Conservation (phyloP, 2,113 vertebrate species). For the Ailurus styani region DNA sequence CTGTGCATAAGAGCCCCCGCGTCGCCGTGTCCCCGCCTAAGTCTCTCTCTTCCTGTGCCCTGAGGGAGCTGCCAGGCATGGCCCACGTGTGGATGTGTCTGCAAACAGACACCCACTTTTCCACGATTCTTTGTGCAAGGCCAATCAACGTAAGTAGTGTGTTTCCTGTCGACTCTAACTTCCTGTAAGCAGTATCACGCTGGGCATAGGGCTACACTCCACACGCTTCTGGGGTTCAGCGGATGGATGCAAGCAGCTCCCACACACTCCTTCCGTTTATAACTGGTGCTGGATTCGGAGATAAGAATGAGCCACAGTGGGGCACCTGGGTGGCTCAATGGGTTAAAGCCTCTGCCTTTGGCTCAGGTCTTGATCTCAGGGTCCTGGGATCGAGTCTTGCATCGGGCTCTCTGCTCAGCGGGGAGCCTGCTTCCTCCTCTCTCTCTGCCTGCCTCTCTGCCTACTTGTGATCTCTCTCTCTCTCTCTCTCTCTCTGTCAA, state of each 20-base stretch:
- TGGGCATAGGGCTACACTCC: rapidly evolving
- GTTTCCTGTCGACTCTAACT: background rate
- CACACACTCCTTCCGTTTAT: rapidly evolving
- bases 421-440: too few relatives aligned
- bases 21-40: background rate
- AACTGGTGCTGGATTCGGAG: rapidly evolving
- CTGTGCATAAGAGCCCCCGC: background rate
- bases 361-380: too few relatives aligned
- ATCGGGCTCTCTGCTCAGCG: too few relatives aligned
- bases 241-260: rapidly evolving
- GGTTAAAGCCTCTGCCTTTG: too few relatives aligned
- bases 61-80: background rate
- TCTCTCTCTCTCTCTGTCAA: too few relatives aligned
- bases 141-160: rapidly evolving
- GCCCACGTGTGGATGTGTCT: background rate
- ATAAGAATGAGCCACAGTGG: too few relatives aligned
- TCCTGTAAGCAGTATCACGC: rapidly evolving
- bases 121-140: too few relatives aligned
- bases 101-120: rapidly evolving
- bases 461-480: too few relatives aligned
- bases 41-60: background rate
- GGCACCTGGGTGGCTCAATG: too few relatives aligned
- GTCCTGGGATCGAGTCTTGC: too few relatives aligned
- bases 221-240: background rate
- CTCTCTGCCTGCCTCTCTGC: too few relatives aligned